phyloP scores from a whole-genome alignment of 2,888 invertebrate genomes.

The Cylloceria caligata region DNA sequence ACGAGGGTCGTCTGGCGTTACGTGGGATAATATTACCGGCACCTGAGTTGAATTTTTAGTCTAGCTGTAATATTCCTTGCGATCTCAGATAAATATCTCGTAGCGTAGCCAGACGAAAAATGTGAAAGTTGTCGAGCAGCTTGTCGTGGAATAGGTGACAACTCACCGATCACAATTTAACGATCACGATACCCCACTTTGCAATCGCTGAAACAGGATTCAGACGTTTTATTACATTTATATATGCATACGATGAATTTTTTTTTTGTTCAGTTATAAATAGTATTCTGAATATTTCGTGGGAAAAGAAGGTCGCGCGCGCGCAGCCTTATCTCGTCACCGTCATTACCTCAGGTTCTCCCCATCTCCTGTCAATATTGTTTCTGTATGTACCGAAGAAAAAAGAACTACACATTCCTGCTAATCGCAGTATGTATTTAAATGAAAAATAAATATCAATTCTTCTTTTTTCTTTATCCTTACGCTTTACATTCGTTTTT shows the following conservation, averaged over 20 bases:
- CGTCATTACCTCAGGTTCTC: slow-evolving; percentile 8
- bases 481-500: background rate
- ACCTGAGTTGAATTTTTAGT: slow-evolving; percentile 25
- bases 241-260: background rate
- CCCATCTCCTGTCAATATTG: slow-evolving; percentile 23
- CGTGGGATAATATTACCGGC: slow-evolving; percentile 1
- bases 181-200: background rate
- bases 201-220: background rate
- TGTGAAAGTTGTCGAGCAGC: slow-evolving; percentile 51
- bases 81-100: slow-evolving; percentile 7
- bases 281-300: background rate
- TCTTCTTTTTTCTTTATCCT: background rate
- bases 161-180: slow-evolving; percentile 13
- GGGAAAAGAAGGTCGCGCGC: background rate
- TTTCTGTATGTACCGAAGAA: background rate
- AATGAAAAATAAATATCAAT: background rate
- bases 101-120: slow-evolving; percentile 6
- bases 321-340: background rate
- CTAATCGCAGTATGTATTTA: background rate
- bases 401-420: background rate
- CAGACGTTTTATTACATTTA: slow-evolving; percentile 3
- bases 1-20: background rate
- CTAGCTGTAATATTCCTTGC: too few relatives aligned
- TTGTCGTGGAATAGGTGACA: background rate
- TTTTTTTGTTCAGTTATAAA: background rate